Evolutionary conservation across 2,797 vertebrate species (phyloP), one percentile per base, ranked within the genome.

Genomic region (Apogon talboti): DNA sequence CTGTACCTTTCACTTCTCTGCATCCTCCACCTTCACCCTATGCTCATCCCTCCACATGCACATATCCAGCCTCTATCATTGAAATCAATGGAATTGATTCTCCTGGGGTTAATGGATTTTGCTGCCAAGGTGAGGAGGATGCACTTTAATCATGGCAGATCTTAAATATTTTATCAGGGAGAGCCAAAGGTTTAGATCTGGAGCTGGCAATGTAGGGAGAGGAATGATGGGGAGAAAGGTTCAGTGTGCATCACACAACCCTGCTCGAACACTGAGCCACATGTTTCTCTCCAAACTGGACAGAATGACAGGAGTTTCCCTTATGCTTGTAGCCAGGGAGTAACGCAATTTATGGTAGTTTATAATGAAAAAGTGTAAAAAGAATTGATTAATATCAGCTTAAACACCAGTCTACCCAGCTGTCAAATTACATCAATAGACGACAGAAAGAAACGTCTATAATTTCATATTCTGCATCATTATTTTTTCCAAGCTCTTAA

Each of bases 121-220:
- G 80, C 83, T 86, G 84, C 81, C 89, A 92, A 92, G 92, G 91
- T 92, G 91, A 92, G 82, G 76, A 86, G 81, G 88, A 91, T 90
- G 90, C 88, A 88, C 90, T 93, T 92, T 91, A 90, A 93, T 93
- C 92, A 91, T 75, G 83, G 86, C 78, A 88, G 83, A 89, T 91
- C 85, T 91, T 92, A 91, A 92, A 94, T 93, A 92, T 92, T 93
- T 92, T 90, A 93, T 88, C 88, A 91, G 78, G 66, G 67, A 76
- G 71, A 87, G 85, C 81, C 85, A 89, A 90, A 86, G 86, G 86
- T 87, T 88, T 82, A 74, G 78, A 87, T 81, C 82, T 42, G 59
- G 66, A 77, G 81, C 81, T 81, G 82, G 72, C 75, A 59, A 82
- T 81, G 81, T 71, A 59, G 79, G 78, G 67, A 46, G 7, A 49